These are phyloP conservation scores for Crotalus tigris DNA, from an alignment of 2,113 vertebrate species.

Conservation along the genomic window DNA sequence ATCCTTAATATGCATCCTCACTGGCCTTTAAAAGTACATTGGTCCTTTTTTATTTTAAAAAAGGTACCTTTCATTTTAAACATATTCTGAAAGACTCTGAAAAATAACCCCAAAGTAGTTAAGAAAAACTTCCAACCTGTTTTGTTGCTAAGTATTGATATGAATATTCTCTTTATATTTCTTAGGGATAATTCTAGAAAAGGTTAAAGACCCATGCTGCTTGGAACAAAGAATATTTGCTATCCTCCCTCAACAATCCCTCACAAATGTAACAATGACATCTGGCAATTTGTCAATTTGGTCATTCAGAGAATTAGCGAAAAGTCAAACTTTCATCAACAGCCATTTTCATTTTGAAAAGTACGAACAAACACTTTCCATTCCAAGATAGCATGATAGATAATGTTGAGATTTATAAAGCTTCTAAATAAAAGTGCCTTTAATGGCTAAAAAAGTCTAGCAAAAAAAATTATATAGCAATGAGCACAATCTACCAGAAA, in stretches of 20 bases:
- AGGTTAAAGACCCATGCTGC: background rate
- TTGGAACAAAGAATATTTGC: background rate
- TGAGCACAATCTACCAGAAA: background rate
- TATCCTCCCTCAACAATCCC: background rate
- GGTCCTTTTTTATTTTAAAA: background rate
- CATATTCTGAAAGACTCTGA: background rate
- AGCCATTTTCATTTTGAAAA: background rate
- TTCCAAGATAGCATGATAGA: background rate
- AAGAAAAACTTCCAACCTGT: background rate
- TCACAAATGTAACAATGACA: background rate
- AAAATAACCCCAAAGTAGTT: background rate
- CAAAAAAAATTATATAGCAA: background rate
- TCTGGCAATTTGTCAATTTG: background rate
- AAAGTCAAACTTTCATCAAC: constrained; percentile 12
- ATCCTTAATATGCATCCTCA: background rate
- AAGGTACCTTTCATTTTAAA: background rate
- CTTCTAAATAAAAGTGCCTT: background rate
- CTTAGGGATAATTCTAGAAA: background rate
- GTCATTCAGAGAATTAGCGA: background rate
- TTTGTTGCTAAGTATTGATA: background rate
- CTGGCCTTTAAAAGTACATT: background rate
- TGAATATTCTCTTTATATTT: background rate
- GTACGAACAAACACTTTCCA: background rate
- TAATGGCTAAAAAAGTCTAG: background rate
- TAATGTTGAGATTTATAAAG: background rate